Conservation (phyloP, 2,113 vertebrate species). For the Castor canadensis region DNA sequence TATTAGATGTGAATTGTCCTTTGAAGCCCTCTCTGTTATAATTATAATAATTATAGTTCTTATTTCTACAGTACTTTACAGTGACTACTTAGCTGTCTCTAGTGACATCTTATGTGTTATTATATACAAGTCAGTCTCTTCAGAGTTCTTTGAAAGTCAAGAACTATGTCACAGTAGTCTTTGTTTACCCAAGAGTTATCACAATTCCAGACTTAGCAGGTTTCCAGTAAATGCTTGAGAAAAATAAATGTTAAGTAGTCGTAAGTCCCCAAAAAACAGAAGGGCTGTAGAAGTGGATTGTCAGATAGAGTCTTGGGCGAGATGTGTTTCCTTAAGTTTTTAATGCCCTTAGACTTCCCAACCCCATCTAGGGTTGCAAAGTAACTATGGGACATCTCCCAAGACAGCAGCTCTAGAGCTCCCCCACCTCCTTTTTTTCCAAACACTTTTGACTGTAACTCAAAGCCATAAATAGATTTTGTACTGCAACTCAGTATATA, state of each 20-base stretch:
- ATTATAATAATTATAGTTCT: neutral
- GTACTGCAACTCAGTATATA: neutral
- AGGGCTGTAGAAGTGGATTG: neutral
- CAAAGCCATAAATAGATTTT: constrained; percentile 27
- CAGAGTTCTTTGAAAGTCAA: neutral
- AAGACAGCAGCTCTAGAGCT: neutral
- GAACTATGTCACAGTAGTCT: neutral
- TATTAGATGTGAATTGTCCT: neutral
- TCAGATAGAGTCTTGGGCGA: neutral
- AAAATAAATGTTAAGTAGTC: constrained; percentile 25
- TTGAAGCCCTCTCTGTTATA: neutral
- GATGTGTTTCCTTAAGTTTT: neutral
- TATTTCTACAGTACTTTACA: neutral
- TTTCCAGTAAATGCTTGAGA: neutral
- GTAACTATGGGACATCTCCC: neutral
- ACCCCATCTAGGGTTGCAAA: neutral
- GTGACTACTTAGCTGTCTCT: neutral
- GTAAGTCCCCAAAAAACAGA: neutral
- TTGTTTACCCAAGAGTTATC: constrained; percentile 26
- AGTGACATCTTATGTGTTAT: neutral
- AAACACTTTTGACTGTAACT: neutral
- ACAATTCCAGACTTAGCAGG: constrained; percentile 4
- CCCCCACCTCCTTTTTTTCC: neutral
- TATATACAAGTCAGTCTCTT: neutral
- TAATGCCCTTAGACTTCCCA: neutral